Conservation (phyloP, 2,797 vertebrate species). For the Amphiprion clarkii region DNA sequence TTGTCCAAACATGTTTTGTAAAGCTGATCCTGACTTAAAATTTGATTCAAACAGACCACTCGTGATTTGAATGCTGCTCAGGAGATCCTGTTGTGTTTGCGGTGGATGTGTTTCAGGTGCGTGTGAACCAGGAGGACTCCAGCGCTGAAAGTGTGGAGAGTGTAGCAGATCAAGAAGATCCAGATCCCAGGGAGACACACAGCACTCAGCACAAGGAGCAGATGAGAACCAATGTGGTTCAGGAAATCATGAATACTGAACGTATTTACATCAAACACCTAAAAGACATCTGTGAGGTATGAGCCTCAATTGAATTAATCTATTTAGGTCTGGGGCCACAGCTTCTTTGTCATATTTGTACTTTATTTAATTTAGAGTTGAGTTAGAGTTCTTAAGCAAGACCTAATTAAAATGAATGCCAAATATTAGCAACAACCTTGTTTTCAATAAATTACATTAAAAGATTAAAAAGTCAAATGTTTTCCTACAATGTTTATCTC, state of each 20-base stretch:
- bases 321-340: not conserved
- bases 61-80: slow-evolving; percentile 2
- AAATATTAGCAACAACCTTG: slow-evolving; percentile 13
- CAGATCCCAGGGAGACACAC: slow-evolving; percentile 80
- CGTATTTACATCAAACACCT: slow-evolving; percentile 98
- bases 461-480: not conserved
- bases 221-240: slow-evolving; percentile 98
- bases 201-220: slow-evolving; percentile 91
- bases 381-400: not conserved
- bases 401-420: not conserved
- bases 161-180: slow-evolving; percentile 86
- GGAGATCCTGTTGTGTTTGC: not conserved
- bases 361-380: slow-evolving; percentile 1
- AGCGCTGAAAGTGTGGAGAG: slow-evolving; percentile 84
- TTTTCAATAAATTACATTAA: not conserved
- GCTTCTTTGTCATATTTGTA: not conserved
- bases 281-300: slow-evolving; percentile 97
- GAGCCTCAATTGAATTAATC: not conserved
- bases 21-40: not conserved
- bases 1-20: not conserved
- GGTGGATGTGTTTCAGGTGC: slow-evolving; percentile 85
- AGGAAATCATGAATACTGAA: slow-evolving; percentile 98
- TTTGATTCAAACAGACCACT: not conserved
- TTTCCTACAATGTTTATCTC: slow-evolving; percentile 4
- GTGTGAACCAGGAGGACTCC: slow-evolving; percentile 96